A percentile compares a stretch with the other conserved stretches of the same genome.
Conservation (phyloP, 2,797 vertebrate genomes). For the Oreochromis mossambicus region DNA sequence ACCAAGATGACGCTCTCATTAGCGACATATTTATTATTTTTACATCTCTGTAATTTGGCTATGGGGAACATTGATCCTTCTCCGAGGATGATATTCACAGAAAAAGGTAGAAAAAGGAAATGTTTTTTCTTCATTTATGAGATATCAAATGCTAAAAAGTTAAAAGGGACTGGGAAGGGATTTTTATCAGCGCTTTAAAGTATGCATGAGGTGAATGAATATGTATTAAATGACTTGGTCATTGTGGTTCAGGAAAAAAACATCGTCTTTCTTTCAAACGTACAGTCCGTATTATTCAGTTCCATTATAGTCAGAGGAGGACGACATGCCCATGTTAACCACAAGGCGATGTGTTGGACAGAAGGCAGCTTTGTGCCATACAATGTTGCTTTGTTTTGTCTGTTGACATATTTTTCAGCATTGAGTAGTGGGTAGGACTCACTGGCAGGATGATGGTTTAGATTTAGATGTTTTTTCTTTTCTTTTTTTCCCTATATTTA, state of each 20-base stretch:
- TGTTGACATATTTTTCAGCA: neutral
- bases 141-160: neutral
- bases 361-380: neutral
- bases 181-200: neutral
- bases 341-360: neutral
- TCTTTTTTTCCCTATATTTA: neutral
- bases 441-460: neutral
- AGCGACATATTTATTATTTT: neutral
- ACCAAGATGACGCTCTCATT: neutral
- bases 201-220: neutral
- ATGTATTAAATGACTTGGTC: neutral
- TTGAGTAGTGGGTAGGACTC: neutral
- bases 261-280: neutral
- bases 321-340: accelerated
- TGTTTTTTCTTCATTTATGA: neutral
- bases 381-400: neutral
- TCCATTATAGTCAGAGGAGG: neutral
- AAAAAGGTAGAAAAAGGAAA: neutral
- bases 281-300: neutral
- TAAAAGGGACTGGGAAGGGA: accelerated
- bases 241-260: neutral
- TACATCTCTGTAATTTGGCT: neutral
- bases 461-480: neutral
- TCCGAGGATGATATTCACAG: conserved; percentile 43
- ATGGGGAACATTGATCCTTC: neutral